Percentiles rank a stretch among this genome's conserved stretches.
phyloP scores from a whole-genome alignment of 2,113 vertebrate genomes.

The Prunella himalayana region DNA sequence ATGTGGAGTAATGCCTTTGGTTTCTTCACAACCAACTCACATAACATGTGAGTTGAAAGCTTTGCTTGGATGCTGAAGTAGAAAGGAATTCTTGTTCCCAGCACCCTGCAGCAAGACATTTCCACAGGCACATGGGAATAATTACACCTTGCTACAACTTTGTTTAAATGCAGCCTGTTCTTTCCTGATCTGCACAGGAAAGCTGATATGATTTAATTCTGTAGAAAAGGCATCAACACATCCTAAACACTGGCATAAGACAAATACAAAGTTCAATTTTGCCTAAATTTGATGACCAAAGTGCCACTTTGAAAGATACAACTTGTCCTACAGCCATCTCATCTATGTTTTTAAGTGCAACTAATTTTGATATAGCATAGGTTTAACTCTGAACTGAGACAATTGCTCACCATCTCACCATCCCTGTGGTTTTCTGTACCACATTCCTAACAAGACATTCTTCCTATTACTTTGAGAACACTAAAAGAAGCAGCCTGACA shows the following conservation, averaged over 20 bases:
- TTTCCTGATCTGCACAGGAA: not conserved
- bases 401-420: not conserved
- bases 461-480: not conserved
- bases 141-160: not conserved
- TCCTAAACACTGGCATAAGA: not conserved
- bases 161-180: not conserved
- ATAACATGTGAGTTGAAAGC: not conserved
- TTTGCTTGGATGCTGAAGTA: not conserved
- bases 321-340: not conserved
- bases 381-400: not conserved
- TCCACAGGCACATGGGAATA: not conserved
- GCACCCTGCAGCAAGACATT: not conserved
- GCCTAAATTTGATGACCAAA: not conserved
- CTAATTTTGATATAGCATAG: not conserved
- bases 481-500: not conserved
- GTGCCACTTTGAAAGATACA: not conserved
- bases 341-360: not conserved
- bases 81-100: not conserved
- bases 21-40: not conserved
- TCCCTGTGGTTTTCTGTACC: not conserved
- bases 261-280: not conserved
- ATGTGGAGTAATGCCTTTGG: not conserved
- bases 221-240: not conserved
- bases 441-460: not conserved
- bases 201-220: not conserved